Evolutionary conservation across 2,888 invertebrate genomes (phyloP).

Genomic region (Philereme vetulata): DNA sequence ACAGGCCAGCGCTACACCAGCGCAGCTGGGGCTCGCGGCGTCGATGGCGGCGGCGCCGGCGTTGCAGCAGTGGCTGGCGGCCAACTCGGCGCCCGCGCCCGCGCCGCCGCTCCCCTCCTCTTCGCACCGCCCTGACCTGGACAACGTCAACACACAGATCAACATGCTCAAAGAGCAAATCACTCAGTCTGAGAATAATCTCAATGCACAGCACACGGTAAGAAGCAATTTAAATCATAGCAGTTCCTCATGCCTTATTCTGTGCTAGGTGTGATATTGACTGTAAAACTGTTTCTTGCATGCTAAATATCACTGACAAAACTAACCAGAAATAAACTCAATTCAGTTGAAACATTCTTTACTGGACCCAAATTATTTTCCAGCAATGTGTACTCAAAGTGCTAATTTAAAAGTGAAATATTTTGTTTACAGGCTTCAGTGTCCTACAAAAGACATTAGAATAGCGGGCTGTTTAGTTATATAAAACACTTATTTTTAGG

Average conservation of each 20-base stretch:
- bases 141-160: constrained; percentile 90
- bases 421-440: constrained; percentile 37
- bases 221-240: too few relatives aligned
- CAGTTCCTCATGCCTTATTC: constrained; percentile 45
- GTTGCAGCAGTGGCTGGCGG: constrained; percentile 76
- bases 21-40: constrained; percentile 82
- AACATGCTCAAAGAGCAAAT: constrained; percentile 95
- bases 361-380: constrained; percentile 3
- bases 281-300: constrained; percentile 9
- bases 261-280: background rate
- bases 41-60: constrained; percentile 79
- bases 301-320: constrained; percentile 15
- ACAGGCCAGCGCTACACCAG: constrained; percentile 81
- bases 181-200: constrained; percentile 97
- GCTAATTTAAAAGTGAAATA: constrained; percentile 27
- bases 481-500: constrained; percentile 3
- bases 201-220: constrained; percentile 97
- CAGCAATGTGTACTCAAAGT: constrained; percentile 9
- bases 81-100: constrained; percentile 63
- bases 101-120: constrained; percentile 41
- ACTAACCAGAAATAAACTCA: background rate
- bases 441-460: constrained; percentile 27
- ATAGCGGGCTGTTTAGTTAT: constrained; percentile 16
- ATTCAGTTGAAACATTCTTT: background rate
- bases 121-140: constrained; percentile 64